A percentile compares a stretch with the other conserved stretches of the same genome.
phyloP scores from a whole-genome alignment of 2,888 invertebrate species.

The Physocephala rufipes region DNA sequence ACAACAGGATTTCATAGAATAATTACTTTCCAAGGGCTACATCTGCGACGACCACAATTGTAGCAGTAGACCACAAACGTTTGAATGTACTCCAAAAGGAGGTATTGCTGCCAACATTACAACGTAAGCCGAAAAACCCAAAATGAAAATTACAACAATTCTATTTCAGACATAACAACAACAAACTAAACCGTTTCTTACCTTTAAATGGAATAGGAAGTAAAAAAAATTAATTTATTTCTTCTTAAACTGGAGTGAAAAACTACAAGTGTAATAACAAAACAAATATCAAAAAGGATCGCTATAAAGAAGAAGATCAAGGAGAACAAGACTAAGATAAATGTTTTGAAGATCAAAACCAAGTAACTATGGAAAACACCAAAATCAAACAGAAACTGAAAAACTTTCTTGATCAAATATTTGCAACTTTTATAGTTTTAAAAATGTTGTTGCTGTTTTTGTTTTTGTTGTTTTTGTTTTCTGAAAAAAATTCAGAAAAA shows the following conservation, averaged over 20 bases:
- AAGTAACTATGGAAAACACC: too few relatives aligned
- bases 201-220: neutral
- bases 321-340: too few relatives aligned
- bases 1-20: too few relatives aligned
- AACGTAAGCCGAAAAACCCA: too few relatives aligned
- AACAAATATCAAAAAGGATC: too few relatives aligned
- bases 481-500: neutral
- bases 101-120: too few relatives aligned
- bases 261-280: neutral
- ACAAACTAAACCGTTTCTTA: neutral
- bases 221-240: neutral
- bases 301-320: too few relatives aligned
- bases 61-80: too few relatives aligned
- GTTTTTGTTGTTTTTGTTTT: neutral
- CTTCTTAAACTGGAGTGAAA: neutral
- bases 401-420: neutral
- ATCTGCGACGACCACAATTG: too few relatives aligned
- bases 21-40: too few relatives aligned
- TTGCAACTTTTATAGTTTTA: neutral
- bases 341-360: too few relatives aligned
- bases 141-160: neutral
- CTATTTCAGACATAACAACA: neutral
- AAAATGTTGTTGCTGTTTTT: neutral
- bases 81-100: too few relatives aligned
- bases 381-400: neutral